Base-by-base conservation (phyloP, 2,797 vertebrate species). In the Danio tinwini region DNA sequence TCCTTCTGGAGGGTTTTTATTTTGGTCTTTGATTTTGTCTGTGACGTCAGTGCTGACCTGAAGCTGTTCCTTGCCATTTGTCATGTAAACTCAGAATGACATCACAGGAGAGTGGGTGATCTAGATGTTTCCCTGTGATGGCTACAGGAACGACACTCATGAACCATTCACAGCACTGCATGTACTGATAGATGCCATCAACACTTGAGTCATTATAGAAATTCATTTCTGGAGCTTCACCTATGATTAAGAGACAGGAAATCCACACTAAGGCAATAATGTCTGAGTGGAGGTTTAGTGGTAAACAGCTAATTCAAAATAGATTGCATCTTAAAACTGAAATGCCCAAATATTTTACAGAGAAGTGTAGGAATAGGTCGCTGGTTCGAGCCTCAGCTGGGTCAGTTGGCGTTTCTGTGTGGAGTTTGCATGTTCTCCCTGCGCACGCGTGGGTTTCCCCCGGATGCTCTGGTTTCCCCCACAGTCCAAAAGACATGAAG, bases 21-120 rank as follows among this genome's bases (percentile, higher is more conserved):
- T 72, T 55, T n/a, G 7, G 40, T 67, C 47, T 52, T 56, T 64
- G 19, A 72, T 55, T 63, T 62, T 42, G 58, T 56, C n/a, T 47
- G 42, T 79, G 58, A 39, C 47, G 39, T 79, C 58, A 79, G 47
- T 19, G 45, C 19, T 44, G 67, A 71, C 77, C 77, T 21, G 65
- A 61, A 47, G 58, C 53, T 8, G 56, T 72, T 69, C 47, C 47
- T 63, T 79, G 77, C 68, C 77, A 79, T 79, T 79, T 79, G 47
- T 79, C 77, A 79, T 63, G 58, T 12, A 79, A 79, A 79, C 56
- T 29, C 37, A 52, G 47, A 62, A 44, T 62, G 77, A 79, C 76
- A 78, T 59, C 49, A 71, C 56, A 52, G 5, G 55, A 71, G 13
- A 42, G n/a, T 50, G 39, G 55, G 29, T 19, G n/a, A 10, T 62